Percentiles rank a stretch among this genome's conserved stretches.
Conservation (phyloP, 2,888 invertebrate genomes). For the Crematogaster levior region DNA sequence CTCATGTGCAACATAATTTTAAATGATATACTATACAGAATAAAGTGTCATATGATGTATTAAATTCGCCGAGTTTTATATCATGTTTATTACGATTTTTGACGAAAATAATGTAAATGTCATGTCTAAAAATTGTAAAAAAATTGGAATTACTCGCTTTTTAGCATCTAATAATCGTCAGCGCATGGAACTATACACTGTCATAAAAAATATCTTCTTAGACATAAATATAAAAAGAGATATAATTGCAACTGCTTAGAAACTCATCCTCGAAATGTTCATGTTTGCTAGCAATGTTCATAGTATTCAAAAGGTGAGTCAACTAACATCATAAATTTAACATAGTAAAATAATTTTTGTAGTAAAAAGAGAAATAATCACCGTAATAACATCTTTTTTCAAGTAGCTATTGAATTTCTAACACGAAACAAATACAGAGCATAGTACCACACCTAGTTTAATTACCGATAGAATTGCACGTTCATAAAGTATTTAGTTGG, state of each 20-base stretch:
- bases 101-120: neutral
- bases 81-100: neutral
- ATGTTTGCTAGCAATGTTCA: neutral
- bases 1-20: neutral
- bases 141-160: neutral
- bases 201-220: neutral
- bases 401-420: neutral
- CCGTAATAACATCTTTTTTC: constrained; percentile 1
- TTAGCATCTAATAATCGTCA: neutral
- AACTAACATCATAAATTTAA: neutral
- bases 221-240: neutral
- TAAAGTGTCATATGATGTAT: neutral
- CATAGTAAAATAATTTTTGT: neutral
- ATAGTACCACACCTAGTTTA: constrained; percentile 11
- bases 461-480: constrained; percentile 9
- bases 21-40: neutral
- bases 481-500: neutral
- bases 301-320: neutral
- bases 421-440: neutral
- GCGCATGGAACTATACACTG: neutral
- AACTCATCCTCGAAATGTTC: neutral
- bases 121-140: no score
- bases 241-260: neutral
- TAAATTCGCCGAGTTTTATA: neutral
- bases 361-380: constrained; percentile 10